phyloP scores from a whole-genome alignment of 2,888 invertebrate genomes.

The Drosophila limbata region DNA sequence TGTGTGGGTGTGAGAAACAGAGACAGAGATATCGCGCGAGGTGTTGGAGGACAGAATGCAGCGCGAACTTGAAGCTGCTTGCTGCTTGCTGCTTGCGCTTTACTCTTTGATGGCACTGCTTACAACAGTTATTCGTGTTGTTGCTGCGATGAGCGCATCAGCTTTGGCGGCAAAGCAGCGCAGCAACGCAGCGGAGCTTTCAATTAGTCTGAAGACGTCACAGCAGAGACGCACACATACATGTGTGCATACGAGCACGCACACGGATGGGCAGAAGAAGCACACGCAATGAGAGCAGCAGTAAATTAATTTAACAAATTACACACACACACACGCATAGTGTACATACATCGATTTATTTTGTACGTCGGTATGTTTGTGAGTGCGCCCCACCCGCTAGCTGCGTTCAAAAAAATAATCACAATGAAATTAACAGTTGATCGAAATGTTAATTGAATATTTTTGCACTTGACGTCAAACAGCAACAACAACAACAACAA shows the following conservation, averaged over 20 bases:
- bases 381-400: conserved; percentile 50
- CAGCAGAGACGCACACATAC: conserved; percentile 6
- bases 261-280: conserved; percentile 9
- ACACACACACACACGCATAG: conserved; percentile 33
- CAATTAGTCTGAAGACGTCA: conserved; percentile 44
- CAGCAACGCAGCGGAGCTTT: conserved; percentile 27
- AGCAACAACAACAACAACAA: conserved; percentile 22
- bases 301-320: conserved; percentile 78
- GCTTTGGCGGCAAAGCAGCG: conserved; percentile 33
- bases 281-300: conserved; percentile 46
- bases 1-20: conserved; percentile 13
- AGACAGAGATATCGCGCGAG: conserved; percentile 4
- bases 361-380: conserved; percentile 18
- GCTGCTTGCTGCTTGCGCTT: conserved; percentile 3
- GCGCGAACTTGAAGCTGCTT: conserved; percentile 40
- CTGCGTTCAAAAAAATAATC: conserved; percentile 24
- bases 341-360: conserved; percentile 20
- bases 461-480: conserved; percentile 63
- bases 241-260: not conserved
- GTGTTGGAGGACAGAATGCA: conserved; percentile 46
- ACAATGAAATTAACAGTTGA: conserved; percentile 54
- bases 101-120: not conserved
- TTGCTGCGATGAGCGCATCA: conserved; percentile 60
- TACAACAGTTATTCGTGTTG: conserved; percentile 13
- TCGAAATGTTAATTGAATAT: conserved; percentile 60